Conservation (phyloP, 2,888 invertebrate genomes). For the Rhyacophila evoluta region DNA sequence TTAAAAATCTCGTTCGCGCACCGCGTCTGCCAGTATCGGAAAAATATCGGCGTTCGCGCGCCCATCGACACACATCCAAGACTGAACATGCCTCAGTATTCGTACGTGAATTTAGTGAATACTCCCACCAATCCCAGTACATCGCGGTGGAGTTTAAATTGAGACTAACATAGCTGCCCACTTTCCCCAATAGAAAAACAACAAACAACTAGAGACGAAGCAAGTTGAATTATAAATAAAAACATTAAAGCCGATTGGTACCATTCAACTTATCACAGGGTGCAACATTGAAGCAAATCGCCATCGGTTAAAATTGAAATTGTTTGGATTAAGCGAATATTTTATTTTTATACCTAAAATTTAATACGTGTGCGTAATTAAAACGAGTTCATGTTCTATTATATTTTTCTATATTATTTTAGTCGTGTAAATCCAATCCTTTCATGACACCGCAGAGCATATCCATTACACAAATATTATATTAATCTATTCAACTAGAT, state of each 20-base stretch:
- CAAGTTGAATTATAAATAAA: not conserved
- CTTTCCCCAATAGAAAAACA: not conserved
- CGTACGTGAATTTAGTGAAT: not conserved
- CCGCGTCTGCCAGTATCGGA: not conserved
- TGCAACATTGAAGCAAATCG: no score
- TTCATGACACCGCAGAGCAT: no score
- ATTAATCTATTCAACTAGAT: no score
- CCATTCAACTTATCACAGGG: no score
- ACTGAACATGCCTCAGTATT: not conserved
- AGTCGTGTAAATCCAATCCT: no score
- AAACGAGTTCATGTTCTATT: no score
- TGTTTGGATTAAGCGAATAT: no score
- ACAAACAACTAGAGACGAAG: not conserved
- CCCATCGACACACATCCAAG: not conserved
- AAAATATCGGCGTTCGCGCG: not conserved
- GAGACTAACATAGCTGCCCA: not conserved
- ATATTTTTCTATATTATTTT: no score
- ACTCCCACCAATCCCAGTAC: not conserved
- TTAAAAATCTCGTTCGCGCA: not conserved
- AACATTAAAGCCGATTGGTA: not conserved
- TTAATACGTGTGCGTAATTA: no score
- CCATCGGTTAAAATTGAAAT: no score
- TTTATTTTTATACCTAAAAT: no score
- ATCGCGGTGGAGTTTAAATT: not conserved
- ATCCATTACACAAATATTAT: no score